Percentiles rank a stretch among this genome's conserved stretches.
These are phyloP conservation scores for Drosophila sp. DNA, from an alignment of 1,140 invertebrate species.

Conservation along the genomic window DNA sequence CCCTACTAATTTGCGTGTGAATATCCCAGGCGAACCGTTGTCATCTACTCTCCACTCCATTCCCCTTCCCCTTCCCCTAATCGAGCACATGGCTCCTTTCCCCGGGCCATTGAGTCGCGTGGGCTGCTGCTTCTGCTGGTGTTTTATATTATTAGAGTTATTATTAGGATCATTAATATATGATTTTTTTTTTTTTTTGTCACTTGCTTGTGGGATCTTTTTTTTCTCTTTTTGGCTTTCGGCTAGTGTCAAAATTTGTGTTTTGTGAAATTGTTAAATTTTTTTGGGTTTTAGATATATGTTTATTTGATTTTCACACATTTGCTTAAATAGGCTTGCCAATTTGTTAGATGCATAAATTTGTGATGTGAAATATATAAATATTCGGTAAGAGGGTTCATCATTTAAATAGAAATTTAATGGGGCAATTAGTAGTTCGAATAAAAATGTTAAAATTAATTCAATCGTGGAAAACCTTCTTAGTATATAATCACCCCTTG, in stretches of 20 bases:
- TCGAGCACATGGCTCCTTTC: conserved; percentile 18
- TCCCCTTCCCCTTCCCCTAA: conserved; percentile 10
- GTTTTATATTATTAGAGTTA: conserved; percentile 79
- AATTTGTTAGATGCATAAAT: conserved; percentile 65
- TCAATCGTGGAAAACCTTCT: too few relatives aligned
- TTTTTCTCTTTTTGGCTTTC: conserved; percentile 27
- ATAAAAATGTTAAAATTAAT: too few relatives aligned
- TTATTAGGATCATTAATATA: conserved; percentile 79
- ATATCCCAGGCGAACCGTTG: conserved; percentile 35
- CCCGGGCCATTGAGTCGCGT: conserved; percentile 37
- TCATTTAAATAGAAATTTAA: not conserved
- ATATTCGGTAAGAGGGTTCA: not conserved
- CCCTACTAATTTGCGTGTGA: conserved; percentile 82
- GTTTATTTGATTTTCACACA: conserved; percentile 74
- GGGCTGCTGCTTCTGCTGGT: conserved; percentile 46
- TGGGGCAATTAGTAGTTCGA: too few relatives aligned
- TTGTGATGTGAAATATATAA: conserved; percentile 30
- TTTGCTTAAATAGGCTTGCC: conserved; percentile 70
- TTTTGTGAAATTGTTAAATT: conserved; percentile 48
- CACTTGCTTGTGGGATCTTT: conserved; percentile 60
- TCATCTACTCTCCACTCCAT: not conserved
- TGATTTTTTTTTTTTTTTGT: conserved; percentile 55
- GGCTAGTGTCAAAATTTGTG: conserved; percentile 68
- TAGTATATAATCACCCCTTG: too few relatives aligned
- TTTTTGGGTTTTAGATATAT: conserved; percentile 48